Evolutionary conservation across 1,140 invertebrate species (phyloP), one percentile per base, ranked within the genome.

Genomic region (Drosophila insularis): DNA sequence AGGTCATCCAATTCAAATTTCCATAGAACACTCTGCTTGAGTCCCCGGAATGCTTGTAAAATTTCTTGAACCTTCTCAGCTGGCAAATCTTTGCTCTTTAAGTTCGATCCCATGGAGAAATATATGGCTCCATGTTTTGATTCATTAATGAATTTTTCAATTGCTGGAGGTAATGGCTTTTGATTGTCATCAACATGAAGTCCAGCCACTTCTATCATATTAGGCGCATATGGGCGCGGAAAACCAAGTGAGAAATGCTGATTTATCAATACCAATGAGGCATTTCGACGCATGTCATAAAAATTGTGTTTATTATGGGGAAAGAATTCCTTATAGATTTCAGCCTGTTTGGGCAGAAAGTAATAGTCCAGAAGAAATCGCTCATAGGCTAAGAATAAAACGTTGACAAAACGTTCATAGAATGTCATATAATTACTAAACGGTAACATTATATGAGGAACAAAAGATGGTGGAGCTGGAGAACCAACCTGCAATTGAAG

Each of bases 21-120:
- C 94, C 94, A 95, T 3, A 95, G 69, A 6, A 95, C 92, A 55
- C 93, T 92, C 68, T 94, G 93, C 6, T 93, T 93, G 2, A 95
- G 13, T 4, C 72, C 68, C 8, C 68, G 75, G 65, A 95, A 94
- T 11, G 93, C 93, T 56, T 92, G 74, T 54, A 93, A 60, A 63
- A 95, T 92, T 13, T 92, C 75, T 58, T 92, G 75, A 11, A 92
- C 63, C 63, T 93, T 93, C n/a, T 90, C 66, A 6, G 68, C 61
- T 0, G 92, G 92, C 75, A 93, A 87, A 50, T 90, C 87, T 64
- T 66, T 61, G 14, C 37, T 71, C 40, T 70, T 55, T 8, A 58
- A 46, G 27, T 67, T 71, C 7, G 46, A 53, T 27, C 94, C 94
- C 54, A 94, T 76, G 68, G 93, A 94, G 27, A 95, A 93, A 66